Conservation (phyloP, 2,888 invertebrate species). For the Pterostichus madidus region DNA sequence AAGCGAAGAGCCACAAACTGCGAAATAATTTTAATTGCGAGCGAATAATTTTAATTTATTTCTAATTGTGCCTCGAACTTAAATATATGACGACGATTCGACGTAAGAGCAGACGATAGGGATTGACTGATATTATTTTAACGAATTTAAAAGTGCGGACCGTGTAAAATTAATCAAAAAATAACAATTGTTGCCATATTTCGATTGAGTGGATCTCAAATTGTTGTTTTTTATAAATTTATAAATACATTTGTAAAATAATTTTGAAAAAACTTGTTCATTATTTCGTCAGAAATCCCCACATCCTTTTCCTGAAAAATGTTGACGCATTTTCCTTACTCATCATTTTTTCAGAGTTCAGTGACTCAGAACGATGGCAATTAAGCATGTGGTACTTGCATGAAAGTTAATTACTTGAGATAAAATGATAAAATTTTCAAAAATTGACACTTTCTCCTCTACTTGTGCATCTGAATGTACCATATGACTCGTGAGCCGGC, state of each 20-base stretch:
- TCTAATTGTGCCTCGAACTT: constrained; percentile 29
- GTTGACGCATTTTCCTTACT: no score
- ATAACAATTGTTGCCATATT: constrained; percentile 62
- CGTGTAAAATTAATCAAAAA: neutral
- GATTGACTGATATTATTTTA: constrained; percentile 25
- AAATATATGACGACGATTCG: constrained; percentile 5
- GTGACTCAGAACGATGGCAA: neutral
- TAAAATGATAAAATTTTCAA: constrained; percentile 26
- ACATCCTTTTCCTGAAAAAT: neutral
- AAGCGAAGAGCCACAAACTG: neutral
- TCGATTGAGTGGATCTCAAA: constrained; percentile 53
- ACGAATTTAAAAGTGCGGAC: constrained; percentile 15
- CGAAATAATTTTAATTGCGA: no score
- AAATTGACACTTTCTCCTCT: constrained; percentile 35
- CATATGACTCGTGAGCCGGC: constrained; percentile 20
- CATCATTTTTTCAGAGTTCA: neutral
- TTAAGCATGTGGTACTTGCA: constrained; percentile 37
- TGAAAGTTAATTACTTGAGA: constrained; percentile 32
- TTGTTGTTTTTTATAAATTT: constrained; percentile 65
- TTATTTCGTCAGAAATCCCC: neutral
- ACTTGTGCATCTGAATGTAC: neutral
- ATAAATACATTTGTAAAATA: constrained; percentile 63
- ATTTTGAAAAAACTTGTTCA: neutral
- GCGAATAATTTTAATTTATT: constrained; percentile 13
- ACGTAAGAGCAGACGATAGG: neutral